Base-by-base conservation (phyloP, 1,140 invertebrate species). In the Drosophila tristis region DNA sequence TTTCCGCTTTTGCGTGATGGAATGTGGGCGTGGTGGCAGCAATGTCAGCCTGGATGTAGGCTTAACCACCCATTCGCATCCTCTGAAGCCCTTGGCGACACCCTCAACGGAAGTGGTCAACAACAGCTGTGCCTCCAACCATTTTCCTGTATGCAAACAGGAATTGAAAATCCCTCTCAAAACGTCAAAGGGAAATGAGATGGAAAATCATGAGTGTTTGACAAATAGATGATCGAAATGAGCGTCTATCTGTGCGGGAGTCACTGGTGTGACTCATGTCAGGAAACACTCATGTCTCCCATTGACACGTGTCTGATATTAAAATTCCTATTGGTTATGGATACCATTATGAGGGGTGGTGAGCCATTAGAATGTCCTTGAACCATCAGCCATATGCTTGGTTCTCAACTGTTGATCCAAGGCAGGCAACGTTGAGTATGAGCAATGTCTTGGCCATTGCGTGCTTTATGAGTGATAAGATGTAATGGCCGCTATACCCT, bases 21-120 rank as follows among this genome's bases (percentile, higher is more conserved):
- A 54, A 68, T 65, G 74, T 78, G 75, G 84, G 84, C 73, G 84
- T 79, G 84, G 84, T 89, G 71, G 75, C 44, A 45, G n/a, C 13
- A 51, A 23, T 35, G 13, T 13, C 20, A 50, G 43, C 44, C 63
- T 68, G 50, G n/a, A 43, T 31, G 63, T 51, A 50, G 50, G 51
- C 43, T n/a, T 16, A 20, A 43, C 61, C 55, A 39, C 43, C n/a
- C 31, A 25, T 49, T 11, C 15, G 8, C 47, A 44, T 45, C 51
- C 50, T 35, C 39, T 45, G 47, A 43, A 43, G 45, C 42, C 45
- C 39, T 47, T 54, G 71, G 66, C 57, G 55, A 58, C 60, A 59
- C 47, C 45, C 35, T 53, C 53, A 77, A 57, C 50, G 57, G 56
- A 81, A 78, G 64, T 64, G 74, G 79, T 82, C 79, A 82, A 78